These are phyloP conservation scores for Drosophila atripex DNA, from an alignment of 2,888 invertebrate species.

Conservation along the genomic window DNA sequence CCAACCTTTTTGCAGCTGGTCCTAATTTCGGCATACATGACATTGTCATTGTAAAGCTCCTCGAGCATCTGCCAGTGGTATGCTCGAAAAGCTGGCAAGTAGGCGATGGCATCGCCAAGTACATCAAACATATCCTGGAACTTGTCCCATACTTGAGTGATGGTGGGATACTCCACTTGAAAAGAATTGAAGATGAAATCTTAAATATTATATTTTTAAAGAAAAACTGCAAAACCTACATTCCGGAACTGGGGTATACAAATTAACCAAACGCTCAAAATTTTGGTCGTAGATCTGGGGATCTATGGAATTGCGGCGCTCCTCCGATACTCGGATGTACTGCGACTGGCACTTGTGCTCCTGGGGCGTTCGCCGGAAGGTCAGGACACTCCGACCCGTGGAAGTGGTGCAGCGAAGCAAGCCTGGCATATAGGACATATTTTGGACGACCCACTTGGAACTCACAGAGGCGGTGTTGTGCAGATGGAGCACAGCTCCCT, in stretches of 20 bases:
- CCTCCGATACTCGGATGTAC: constrained; percentile 73
- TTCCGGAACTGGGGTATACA: constrained; percentile 85
- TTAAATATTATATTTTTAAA: background rate
- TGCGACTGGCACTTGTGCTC: constrained; percentile 68
- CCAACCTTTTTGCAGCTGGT: constrained; percentile 68
- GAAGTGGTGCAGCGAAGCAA: constrained; percentile 75
- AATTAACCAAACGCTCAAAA: constrained; percentile 86
- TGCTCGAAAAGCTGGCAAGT: constrained; percentile 85
- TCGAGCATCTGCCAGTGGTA: constrained; percentile 85
- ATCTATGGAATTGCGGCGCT: constrained; percentile 83
- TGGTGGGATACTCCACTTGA: constrained; percentile 79
- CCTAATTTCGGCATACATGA: constrained; percentile 87
- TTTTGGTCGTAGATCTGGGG: constrained; percentile 85
- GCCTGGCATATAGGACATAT: constrained; percentile 84
- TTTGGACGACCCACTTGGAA: constrained; percentile 84
- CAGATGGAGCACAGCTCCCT: constrained; percentile 85
- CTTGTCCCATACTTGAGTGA: constrained; percentile 84
- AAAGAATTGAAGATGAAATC: background rate
- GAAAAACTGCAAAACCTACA: constrained; percentile 56
- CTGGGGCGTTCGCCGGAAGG: constrained; percentile 63
- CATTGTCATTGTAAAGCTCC: constrained; percentile 86
- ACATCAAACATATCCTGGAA: constrained; percentile 85
- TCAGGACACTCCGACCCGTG: constrained; percentile 55
- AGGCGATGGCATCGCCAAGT: constrained; percentile 84
- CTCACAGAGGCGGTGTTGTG: constrained; percentile 85